phyloP scores from a whole-genome alignment of 92 coral and sea anemone species.

The Hydrozoanthus gracilis region DNA sequence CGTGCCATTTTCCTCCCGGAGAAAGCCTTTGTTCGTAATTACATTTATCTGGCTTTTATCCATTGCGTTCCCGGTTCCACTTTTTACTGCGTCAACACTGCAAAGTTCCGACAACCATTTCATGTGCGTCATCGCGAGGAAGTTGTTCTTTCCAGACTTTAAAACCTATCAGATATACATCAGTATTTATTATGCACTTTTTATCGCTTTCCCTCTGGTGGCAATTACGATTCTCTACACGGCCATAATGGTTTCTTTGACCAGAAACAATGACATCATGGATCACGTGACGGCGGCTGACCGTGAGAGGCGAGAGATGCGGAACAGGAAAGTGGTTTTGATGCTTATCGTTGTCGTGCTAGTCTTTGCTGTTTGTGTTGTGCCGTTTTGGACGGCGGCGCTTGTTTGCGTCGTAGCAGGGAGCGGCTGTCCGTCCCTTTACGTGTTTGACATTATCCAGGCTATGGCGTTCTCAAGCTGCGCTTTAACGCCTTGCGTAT shows the following conservation, averaged over 20 bases:
- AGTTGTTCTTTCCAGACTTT: slow-evolving; percentile 2
- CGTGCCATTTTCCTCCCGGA: slow-evolving; percentile 18
- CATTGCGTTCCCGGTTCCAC: slow-evolving; percentile 8
- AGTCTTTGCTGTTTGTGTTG: slow-evolving; percentile 22
- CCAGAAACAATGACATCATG: not conserved
- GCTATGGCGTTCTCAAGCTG: slow-evolving; percentile 16
- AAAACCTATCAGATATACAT: slow-evolving; percentile 16
- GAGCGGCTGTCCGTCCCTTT: not conserved
- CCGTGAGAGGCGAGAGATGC: slow-evolving; percentile 32
- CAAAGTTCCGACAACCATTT: not conserved
- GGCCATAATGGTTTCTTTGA: not conserved
- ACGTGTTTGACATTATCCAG: not conserved
- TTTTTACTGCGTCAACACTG: not conserved
- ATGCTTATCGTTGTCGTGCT: slow-evolving; percentile 19
- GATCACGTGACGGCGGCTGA: not conserved
- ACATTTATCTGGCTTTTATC: not conserved
- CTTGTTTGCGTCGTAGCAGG: slow-evolving; percentile 11
- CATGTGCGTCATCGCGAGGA: not conserved
- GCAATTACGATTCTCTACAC: slow-evolving; percentile 19
- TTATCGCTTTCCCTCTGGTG: slow-evolving; percentile 8
- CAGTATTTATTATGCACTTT: slow-evolving; percentile 1
- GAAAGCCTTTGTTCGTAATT: slow-evolving; percentile 9
- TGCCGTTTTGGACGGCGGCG: slow-evolving; percentile 17
- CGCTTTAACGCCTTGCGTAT: not conserved
- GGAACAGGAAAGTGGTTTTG: slow-evolving; percentile 13